phyloP scores from a whole-genome alignment of 2,888 invertebrate genomes.

The Drosophila histrio region DNA sequence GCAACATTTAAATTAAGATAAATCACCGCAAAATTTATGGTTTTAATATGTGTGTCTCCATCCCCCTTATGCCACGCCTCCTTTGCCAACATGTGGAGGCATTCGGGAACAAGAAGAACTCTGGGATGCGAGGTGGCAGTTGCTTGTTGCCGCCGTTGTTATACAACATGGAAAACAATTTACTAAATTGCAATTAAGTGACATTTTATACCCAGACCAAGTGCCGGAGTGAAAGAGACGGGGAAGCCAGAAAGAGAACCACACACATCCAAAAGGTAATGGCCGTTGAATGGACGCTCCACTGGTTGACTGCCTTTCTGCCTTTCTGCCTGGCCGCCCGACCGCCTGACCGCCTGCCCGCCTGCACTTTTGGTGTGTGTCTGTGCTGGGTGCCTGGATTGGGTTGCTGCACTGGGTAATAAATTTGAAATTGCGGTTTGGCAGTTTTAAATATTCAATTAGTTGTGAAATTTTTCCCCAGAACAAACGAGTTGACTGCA shows the following conservation, averaged over 20 bases:
- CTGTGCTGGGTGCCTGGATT: constrained; percentile 29
- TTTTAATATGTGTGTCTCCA: constrained; percentile 68
- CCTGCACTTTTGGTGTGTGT: constrained; percentile 13
- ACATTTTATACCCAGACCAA: constrained; percentile 71
- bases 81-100: constrained; percentile 1
- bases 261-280: constrained; percentile 53
- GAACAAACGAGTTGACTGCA: constrained; percentile 43
- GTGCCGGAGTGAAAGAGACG: not conserved
- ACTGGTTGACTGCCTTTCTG: constrained; percentile 21
- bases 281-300: constrained; percentile 59
- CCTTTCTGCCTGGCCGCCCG: not conserved
- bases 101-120: not conserved
- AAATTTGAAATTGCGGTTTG: constrained; percentile 82
- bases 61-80: not conserved
- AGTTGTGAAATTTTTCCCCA: constrained; percentile 79
- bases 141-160: constrained; percentile 78
- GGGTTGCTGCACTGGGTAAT: constrained; percentile 73
- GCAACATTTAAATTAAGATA: constrained; percentile 84
- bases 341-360: not conserved
- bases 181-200: constrained; percentile 83
- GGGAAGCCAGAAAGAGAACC: not conserved
- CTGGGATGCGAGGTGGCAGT: constrained; percentile 12
- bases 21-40: constrained; percentile 84
- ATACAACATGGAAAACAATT: constrained; percentile 81
- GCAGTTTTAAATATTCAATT: constrained; percentile 82